Evolutionary conservation across 2,113 vertebrate species (phyloP), one percentile per base, ranked within the genome.

Genomic region (Phaethornis superciliosus): DNA sequence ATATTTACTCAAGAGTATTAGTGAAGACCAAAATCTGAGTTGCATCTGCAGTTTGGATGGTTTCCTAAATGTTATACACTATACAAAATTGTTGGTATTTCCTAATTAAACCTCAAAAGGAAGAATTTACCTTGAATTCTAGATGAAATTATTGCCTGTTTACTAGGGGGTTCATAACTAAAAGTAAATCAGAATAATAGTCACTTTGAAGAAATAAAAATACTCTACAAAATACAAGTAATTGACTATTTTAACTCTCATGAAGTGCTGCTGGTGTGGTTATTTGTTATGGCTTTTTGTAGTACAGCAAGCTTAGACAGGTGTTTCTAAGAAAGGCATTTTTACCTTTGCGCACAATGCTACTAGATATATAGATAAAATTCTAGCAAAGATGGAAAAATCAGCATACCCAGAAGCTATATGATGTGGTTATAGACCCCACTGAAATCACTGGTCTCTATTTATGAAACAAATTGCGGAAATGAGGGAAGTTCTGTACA

Each of bases 391-490:
- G 42, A 47, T 35, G 7, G 28, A 37, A 58, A 91, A 81, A 84
- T 51, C n/a, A 59, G 42, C 30, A 84, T 27, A 54, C 15, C 12
- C 21, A 46, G 51, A 63, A 93, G 49, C 17, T 65, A 40, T 42
- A 35, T 67, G 60, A n/a, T 47, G 28, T 63, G 13, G 17, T 68
- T 88, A 51, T 52, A 85, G 19, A 55, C 49, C 37, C 26, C 75
- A n/a, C 74, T 81, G 54, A 92, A 90, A 80, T 72, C 28, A 42
- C 40, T 92, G 52, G 20, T 63, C 22, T 79, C 67, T 44, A n/a
- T 67, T 71, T 78, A 49, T 62, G 20, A 69, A 47, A 51, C 12
- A 74, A 88, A 68, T 37, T 40, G 79, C 44, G 27, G 40, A 81
- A 71, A 55, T 54, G 3, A 71, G 4, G 6, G 23, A 44, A 63